Conservation (phyloP, 2,888 invertebrate genomes). For the Agrochola lychnidis region DNA sequence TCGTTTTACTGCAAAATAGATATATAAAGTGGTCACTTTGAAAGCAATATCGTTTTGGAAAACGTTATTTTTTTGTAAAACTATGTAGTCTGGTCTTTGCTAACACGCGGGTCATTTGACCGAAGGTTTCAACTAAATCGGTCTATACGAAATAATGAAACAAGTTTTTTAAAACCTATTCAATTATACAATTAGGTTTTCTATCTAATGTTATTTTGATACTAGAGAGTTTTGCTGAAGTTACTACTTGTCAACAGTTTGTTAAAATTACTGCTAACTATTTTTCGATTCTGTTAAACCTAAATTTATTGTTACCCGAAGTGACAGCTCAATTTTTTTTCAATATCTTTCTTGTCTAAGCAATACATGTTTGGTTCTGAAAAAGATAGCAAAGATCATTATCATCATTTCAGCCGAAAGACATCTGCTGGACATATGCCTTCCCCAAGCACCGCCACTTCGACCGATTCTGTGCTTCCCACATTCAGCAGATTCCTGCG, state of each 20-base stretch:
- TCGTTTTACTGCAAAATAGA: not conserved
- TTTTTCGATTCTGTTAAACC: not conserved
- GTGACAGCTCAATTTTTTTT: not conserved
- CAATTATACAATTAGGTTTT: no score
- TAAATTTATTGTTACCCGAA: not conserved
- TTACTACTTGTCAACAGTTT: no score
- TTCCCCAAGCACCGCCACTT: no score
- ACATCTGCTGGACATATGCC: no score
- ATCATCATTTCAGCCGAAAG: no score
- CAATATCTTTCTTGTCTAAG: not conserved
- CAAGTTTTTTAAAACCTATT: not conserved
- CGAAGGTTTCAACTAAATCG: not conserved
- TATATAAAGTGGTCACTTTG: not conserved
- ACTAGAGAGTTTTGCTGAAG: no score
- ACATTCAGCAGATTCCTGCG: no score
- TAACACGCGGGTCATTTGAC: not conserved
- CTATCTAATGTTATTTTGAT: no score
- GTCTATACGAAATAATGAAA: not conserved
- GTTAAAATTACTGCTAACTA: not conserved
- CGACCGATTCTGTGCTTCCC: no score
- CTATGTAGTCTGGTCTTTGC: not conserved
- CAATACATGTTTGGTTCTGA: not conserved
- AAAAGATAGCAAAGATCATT: not conserved
- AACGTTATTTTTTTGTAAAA: not conserved
- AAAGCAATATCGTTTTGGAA: not conserved